Percentiles rank a stretch among this genome's conserved stretches.
phyloP scores from a whole-genome alignment of 2,113 vertebrate genomes.

The Smithornis capensis region DNA sequence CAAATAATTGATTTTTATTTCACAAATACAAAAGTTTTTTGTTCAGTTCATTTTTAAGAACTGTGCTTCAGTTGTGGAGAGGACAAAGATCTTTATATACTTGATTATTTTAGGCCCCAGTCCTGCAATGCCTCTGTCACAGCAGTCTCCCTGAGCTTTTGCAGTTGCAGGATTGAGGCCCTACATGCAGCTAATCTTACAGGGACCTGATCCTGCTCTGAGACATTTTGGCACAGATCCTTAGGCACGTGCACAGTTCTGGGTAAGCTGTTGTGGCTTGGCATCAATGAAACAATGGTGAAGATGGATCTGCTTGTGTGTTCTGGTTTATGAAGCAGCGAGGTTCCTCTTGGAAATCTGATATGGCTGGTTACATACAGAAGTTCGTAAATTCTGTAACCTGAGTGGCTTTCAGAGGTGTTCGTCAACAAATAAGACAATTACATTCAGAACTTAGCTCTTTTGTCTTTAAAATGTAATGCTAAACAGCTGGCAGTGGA shows the following conservation, averaged over 20 bases:
- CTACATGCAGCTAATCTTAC: not conserved
- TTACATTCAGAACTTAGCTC: not conserved
- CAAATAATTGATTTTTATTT: constrained; percentile 27
- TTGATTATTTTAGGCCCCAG: not conserved
- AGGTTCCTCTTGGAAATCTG: not conserved
- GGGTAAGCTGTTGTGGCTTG: constrained; percentile 13
- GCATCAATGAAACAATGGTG: not conserved
- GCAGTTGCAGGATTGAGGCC: not conserved
- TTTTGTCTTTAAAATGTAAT: not conserved
- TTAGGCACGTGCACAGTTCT: not conserved
- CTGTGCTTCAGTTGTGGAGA: not conserved
- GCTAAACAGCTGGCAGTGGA: not conserved
- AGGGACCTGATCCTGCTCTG: not conserved
- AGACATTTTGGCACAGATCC: not conserved
- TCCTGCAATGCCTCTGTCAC: not conserved
- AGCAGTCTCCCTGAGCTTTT: not conserved
- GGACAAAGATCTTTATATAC: not conserved
- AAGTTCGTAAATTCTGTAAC: not conserved
- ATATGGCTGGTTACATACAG: not conserved
- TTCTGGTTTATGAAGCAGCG: not conserved
- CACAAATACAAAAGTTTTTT: not conserved
- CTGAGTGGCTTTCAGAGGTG: not conserved
- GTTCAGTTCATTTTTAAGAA: constrained; percentile 11
- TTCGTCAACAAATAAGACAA: not conserved
- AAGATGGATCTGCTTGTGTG: not conserved